A percentile compares a stretch with the other conserved stretches of the same genome.
Conservation (phyloP, 1,140 invertebrate species). For the Rhyzopertha dominica region DNA sequence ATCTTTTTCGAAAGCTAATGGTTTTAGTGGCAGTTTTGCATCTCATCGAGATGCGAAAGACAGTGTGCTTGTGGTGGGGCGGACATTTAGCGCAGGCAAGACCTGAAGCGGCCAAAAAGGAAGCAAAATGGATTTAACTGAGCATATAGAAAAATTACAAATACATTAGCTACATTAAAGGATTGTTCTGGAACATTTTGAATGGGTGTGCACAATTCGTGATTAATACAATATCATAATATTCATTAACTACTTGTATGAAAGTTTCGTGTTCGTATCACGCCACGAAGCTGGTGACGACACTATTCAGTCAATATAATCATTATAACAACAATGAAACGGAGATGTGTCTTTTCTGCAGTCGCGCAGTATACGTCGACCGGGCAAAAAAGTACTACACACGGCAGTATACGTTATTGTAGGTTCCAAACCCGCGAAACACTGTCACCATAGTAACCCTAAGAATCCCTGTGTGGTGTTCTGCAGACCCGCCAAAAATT, state of each 20-base stretch:
- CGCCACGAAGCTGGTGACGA: slow-evolving; percentile 15
- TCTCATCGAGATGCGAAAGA: neutral
- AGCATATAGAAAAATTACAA: slow-evolving; percentile 26
- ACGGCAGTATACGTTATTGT: slow-evolving; percentile 39
- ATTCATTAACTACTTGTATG: slow-evolving; percentile 26
- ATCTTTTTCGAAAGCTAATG: slow-evolving; percentile 1
- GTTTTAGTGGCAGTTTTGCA: neutral
- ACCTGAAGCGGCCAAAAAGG: slow-evolving; percentile 10
- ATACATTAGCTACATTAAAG: slow-evolving; percentile 22
- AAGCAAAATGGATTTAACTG: slow-evolving; percentile 33
- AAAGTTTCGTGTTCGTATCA: slow-evolving; percentile 18
- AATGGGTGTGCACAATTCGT: slow-evolving; percentile 24
- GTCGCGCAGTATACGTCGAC: neutral
- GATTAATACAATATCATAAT: slow-evolving; percentile 16
- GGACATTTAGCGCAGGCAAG: too few relatives aligned
- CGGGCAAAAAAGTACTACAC: slow-evolving; percentile 9
- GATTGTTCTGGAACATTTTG: slow-evolving; percentile 21
- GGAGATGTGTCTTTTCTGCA: too few relatives aligned
- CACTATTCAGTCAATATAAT: slow-evolving; percentile 19
- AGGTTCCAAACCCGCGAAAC: too few relatives aligned
- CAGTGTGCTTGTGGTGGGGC: too few relatives aligned
- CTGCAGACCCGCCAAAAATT: too few relatives aligned
- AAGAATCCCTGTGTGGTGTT: too few relatives aligned
- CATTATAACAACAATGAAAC: slow-evolving; percentile 26
- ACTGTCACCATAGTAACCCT: too few relatives aligned